Base-by-base conservation (phyloP, 1,140 invertebrate genomes). In the Pygmarrhopalites habei region DNA sequence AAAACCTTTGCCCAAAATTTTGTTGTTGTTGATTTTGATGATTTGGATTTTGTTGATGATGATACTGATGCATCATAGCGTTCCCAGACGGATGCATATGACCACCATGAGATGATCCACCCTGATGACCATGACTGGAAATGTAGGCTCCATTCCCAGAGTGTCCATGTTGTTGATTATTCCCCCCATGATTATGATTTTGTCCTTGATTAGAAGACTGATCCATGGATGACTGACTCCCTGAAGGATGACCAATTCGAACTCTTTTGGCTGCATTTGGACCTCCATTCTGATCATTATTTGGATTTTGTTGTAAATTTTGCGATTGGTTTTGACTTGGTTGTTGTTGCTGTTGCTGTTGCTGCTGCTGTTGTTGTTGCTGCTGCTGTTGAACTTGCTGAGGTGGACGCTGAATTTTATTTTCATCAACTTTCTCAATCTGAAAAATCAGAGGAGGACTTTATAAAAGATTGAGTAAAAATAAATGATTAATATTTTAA, bases 21-120 rank as follows among this genome's bases (percentile, higher is more conserved):
- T 69, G 60, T 29, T 66, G 64, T 10, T 51, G 41, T 53, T 69
- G 63, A 39, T 68, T 64, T 39, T 69, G 59, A 28, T 85, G 84
- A 70, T 85, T 82, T 71, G 84, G 85, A 72, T 82, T 84, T 62
- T 81, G 79, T 65, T 85, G 77, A 66, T 79, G 79, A 52, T 80
- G 76, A 55, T 73, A 69, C 47, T 79, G 81, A 39, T 82, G 79
- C 53, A 68, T 64, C n/a, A 65, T 46, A 47, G 78, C 78, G 41
- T 78, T 77, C 66, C 78, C 76, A 46, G 76, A 74, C 64, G 76
- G 75, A 63, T 79, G 77, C 49, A 75, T 72, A 58, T 77, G 74
- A 41, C 72, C 47, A 14, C 23, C 26, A 19, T 58, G n/a, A 41
- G 15, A 28, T n/a, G n/a, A n/a, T 15, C 43, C 12, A 25, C 52